Evolutionary conservation across 2,113 vertebrate species (phyloP).

Genomic region (Crotalus tigris): DNA sequence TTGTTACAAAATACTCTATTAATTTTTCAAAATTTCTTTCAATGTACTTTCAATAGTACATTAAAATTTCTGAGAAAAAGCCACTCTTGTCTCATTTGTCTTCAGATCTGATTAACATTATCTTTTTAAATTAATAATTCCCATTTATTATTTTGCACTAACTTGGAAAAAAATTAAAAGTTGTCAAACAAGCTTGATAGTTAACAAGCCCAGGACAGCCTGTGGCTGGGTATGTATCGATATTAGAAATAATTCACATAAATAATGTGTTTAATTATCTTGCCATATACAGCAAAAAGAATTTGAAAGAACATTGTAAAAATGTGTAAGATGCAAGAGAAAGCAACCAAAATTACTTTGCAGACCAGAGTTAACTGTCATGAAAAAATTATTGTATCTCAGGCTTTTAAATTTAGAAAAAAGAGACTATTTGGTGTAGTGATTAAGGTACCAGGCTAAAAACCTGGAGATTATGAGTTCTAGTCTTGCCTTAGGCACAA

Average conservation of each 20-base stretch:
- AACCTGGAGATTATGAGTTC: background rate
- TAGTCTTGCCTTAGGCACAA: background rate
- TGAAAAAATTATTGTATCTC: background rate
- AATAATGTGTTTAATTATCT: background rate
- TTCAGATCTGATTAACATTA: background rate
- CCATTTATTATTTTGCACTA: background rate
- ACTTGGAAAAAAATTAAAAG: background rate
- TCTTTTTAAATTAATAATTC: background rate
- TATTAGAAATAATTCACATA: background rate
- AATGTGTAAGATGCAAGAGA: background rate
- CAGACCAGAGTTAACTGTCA: too few species aligned
- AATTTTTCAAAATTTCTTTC: background rate
- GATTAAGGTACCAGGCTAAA: background rate
- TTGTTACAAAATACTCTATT: background rate
- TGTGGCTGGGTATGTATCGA: background rate
- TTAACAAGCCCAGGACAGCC: background rate
- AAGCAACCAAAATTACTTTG: background rate
- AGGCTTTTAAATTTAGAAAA: background rate
- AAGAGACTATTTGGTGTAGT: background rate
- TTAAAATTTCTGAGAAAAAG: background rate
- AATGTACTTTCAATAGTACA: background rate
- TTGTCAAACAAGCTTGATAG: background rate
- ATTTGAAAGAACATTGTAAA: background rate
- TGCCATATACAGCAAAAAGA: background rate
- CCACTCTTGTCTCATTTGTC: background rate